These are phyloP conservation scores for Chrysoperla carnea DNA, from an alignment of 1,140 invertebrate species.

Conservation along the genomic window DNA sequence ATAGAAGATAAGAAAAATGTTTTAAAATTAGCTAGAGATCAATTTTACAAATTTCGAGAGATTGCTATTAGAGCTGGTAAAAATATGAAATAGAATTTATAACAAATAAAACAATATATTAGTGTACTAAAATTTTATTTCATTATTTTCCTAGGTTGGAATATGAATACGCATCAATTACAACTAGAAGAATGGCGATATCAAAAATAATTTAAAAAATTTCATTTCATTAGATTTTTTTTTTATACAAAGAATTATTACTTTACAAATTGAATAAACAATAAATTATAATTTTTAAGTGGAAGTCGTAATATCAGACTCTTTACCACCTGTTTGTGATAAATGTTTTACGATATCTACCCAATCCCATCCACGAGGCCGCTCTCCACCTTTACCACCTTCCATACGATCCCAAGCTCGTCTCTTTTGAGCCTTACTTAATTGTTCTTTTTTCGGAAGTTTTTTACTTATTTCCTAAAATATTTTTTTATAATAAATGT, in stretches of 20 bases:
- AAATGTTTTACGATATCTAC: constrained; percentile 89
- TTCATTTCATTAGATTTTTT: no score
- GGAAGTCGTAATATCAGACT: constrained; percentile 14
- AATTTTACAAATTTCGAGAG: not conserved
- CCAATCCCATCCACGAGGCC: constrained; percentile 82
- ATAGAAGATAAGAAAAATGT: constrained; percentile 2
- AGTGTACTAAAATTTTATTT: not conserved
- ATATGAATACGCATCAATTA: constrained; percentile 26
- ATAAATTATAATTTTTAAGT: constrained; percentile 14
- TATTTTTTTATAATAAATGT: not conserved
- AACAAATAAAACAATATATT: not conserved
- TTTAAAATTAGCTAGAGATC: constrained; percentile 8
- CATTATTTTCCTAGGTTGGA: constrained; percentile 28
- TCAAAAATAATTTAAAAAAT: not conserved
- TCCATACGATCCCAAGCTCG: constrained; percentile 70
- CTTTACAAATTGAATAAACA: not conserved
- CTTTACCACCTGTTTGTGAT: constrained; percentile 57
- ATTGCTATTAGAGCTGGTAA: not conserved
- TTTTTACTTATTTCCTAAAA: constrained; percentile 27
- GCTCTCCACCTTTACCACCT: constrained; percentile 49
- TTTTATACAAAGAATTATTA: no score
- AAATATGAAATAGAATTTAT: not conserved
- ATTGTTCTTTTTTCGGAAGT: constrained; percentile 55
- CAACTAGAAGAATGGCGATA: constrained; percentile 28
- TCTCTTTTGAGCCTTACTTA: constrained; percentile 85